phyloP scores from a whole-genome alignment of 2,888 invertebrate species.

The Ptychoptera albimana region DNA sequence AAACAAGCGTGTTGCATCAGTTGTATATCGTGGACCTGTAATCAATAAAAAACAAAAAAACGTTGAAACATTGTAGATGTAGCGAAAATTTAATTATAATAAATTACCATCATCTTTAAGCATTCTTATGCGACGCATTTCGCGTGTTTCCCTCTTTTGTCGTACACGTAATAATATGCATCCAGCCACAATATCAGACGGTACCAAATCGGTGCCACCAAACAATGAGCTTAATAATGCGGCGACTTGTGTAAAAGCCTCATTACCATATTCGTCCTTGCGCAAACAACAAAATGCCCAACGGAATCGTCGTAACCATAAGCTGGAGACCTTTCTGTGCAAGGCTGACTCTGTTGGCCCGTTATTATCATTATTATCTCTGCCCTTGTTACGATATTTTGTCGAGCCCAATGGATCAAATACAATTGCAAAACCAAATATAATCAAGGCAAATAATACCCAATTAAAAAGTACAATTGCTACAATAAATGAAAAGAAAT shows the following conservation, averaged over 20 bases:
- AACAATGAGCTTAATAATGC: slow-evolving; percentile 66
- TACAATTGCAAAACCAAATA: slow-evolving; percentile 60
- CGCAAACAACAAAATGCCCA: slow-evolving; percentile 61
- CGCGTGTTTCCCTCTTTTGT: slow-evolving; percentile 56
- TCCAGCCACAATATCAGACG: slow-evolving; percentile 78
- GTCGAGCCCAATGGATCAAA: slow-evolving; percentile 67
- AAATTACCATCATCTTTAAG: slow-evolving; percentile 43
- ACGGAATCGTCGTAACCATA: slow-evolving; percentile 59
- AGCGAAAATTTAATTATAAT: slow-evolving; percentile 40
- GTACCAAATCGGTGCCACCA: slow-evolving; percentile 71
- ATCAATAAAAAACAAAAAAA: neutral
- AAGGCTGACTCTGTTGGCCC: slow-evolving; percentile 36
- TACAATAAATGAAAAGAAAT: slow-evolving; percentile 23
- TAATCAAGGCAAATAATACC: slow-evolving; percentile 55
- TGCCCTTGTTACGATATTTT: slow-evolving; percentile 7
- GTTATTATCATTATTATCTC: slow-evolving; percentile 8
- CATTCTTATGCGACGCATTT: slow-evolving; percentile 48
- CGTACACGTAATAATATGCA: slow-evolving; percentile 65
- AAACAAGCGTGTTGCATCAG: slow-evolving; percentile 39
- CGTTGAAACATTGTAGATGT: neutral
- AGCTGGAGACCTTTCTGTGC: slow-evolving; percentile 39
- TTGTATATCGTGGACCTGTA: slow-evolving; percentile 8
- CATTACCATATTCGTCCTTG: slow-evolving; percentile 57
- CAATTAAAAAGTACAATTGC: slow-evolving; percentile 68
- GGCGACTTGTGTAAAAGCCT: slow-evolving; percentile 65